Evolutionary conservation across 1,140 invertebrate species (phyloP), one percentile per base, ranked within the genome.

Genomic region (Bombus polaris): DNA sequence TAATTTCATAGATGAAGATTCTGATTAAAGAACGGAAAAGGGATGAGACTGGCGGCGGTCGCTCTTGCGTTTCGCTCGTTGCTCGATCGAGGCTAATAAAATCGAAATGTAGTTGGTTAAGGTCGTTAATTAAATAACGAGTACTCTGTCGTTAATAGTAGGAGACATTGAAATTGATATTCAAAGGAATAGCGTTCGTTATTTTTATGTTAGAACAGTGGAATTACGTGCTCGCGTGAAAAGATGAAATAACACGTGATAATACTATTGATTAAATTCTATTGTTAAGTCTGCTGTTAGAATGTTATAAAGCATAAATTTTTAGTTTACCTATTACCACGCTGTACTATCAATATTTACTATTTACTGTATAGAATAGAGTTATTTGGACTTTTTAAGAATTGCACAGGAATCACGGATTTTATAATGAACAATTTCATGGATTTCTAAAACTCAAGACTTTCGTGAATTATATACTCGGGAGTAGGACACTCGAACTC

Each of bases 1-100:
- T 76, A 86, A 59, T 71, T 88, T 86, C 79, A 59, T 65, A 68
- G n/a, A 79, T 80, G 53, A 42, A 74, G 44, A 86, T n/a, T 13
- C 8, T 4, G 57, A 10, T 44, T 5, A 39, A 13, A 10, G 37
- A 65, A 71, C 22, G 37, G 18, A 65, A 25, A 73, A 66, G 32
- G 15, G 66, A 39, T 10, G 12, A 71, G 25, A 18, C 15, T 42
- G 3, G 12, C 32, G 47, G 22, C 4, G 37, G n/a, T 81, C 13
- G 22, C 4, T 44, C 12, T n/a, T 70, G 44, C 25, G 32, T 57
- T 71, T 72, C 22, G 35, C 13, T 39, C 13, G 22, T 13, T 35
- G 4, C 32, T 37, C n/a, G n/a, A 42, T 44, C 37, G 35, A 39
- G 28, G 10, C 39, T 44, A 71, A 71, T 81, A 57, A 68, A 79